These are phyloP conservation scores for Melanotaenia maccullochi DNA, from an alignment of 2,797 vertebrate genomes.

Conservation along the genomic window DNA sequence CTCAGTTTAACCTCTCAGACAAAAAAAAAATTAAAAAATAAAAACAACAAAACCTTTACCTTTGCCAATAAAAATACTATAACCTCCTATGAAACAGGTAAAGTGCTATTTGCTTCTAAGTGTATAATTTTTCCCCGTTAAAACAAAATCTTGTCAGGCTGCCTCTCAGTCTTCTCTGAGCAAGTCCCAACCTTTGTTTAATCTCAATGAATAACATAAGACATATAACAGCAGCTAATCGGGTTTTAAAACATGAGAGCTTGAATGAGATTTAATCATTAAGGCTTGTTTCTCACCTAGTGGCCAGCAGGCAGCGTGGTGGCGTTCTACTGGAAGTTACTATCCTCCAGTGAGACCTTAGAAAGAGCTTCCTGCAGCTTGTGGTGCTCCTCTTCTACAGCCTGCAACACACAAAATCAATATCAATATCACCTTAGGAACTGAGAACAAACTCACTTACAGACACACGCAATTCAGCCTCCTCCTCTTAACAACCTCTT, in stretches of 20 bases:
- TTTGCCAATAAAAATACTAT: background rate
- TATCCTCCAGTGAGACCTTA: conserved; percentile 77
- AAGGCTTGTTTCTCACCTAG: conserved; percentile 49
- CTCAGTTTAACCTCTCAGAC: background rate
- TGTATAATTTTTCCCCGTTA: background rate
- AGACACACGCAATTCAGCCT: conserved; percentile 42
- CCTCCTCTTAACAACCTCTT: conserved; percentile 70
- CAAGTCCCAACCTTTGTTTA: no score
- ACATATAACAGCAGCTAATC: background rate
- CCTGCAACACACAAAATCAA: conserved; percentile 69
- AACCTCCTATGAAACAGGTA: background rate
- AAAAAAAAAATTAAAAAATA: background rate
- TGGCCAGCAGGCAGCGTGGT: conserved; percentile 69
- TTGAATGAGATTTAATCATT: background rate
- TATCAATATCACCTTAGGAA: conserved; percentile 71
- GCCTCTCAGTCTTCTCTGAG: background rate
- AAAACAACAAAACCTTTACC: background rate
- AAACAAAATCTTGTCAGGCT: background rate
- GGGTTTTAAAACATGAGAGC: background rate
- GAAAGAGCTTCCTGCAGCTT: conserved; percentile 79
- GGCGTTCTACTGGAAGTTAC: conserved; percentile 75
- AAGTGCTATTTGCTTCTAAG: background rate
- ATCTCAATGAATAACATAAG: background rate
- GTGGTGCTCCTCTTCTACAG: conserved; percentile 82
- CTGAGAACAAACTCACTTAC: conserved; percentile 38